Evolutionary conservation across 1,140 invertebrate species (phyloP).

Genomic region (Tyrophagus putrescentiae): DNA sequence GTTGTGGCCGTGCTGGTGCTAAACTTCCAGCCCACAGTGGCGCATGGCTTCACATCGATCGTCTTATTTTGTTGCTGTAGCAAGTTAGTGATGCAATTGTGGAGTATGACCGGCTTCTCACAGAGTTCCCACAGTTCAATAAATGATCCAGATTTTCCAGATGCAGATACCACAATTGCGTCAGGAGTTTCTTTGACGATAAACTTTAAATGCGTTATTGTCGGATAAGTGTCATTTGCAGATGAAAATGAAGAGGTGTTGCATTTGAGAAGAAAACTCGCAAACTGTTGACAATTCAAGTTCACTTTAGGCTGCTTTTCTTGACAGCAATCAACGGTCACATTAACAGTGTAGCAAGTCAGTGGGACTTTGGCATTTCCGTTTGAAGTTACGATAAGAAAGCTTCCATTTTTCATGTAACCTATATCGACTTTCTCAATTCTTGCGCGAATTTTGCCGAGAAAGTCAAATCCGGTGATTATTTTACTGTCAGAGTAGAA

Average conservation of each 20-base stretch:
- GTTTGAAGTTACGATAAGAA: constrained; percentile 55
- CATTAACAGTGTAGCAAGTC: constrained; percentile 54
- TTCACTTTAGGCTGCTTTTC: constrained; percentile 33
- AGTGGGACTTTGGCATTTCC: constrained; percentile 51
- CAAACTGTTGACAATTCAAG: constrained; percentile 53
- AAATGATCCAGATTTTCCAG: constrained; percentile 27
- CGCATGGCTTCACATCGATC: constrained; percentile 27
- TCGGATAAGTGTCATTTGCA: constrained; percentile 21
- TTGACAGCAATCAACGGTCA: constrained; percentile 26
- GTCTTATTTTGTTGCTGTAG: neutral
- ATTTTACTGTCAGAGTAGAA: constrained; percentile 25
- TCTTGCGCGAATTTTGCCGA: constrained; percentile 53
- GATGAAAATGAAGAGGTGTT: constrained; percentile 22
- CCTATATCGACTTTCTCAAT: constrained; percentile 57
- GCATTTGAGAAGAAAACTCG: constrained; percentile 57
- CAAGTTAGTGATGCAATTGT: constrained; percentile 44
- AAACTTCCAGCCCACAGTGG: constrained; percentile 46
- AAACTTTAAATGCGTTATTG: constrained; percentile 58
- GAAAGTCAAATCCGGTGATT: constrained; percentile 40
- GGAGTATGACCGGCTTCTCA: constrained; percentile 57
- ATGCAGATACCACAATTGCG: constrained; percentile 55
- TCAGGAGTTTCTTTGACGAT: constrained; percentile 63
- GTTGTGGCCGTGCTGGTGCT: constrained; percentile 44
- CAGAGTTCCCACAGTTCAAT: constrained; percentile 63
- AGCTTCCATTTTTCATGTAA: constrained; percentile 59